phyloP scores from a whole-genome alignment of 2,888 invertebrate species.

The Ferrisia virgata region DNA sequence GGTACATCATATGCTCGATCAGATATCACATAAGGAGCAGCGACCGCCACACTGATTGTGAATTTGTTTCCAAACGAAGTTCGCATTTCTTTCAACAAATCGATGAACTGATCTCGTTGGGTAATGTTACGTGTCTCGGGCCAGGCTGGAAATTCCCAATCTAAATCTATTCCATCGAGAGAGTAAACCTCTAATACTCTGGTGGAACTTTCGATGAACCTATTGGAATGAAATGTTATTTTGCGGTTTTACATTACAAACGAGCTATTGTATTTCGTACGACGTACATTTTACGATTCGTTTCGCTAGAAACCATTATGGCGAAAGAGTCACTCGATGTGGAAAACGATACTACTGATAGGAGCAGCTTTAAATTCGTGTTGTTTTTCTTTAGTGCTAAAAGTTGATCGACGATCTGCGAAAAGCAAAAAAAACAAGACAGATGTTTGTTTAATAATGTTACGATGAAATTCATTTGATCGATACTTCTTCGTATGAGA shows the following conservation, averaged over 20 bases:
- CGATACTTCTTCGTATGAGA: neutral
- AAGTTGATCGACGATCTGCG: slow-evolving; percentile 54
- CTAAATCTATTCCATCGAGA: slow-evolving; percentile 72
- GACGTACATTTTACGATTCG: slow-evolving; percentile 52
- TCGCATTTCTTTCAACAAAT: slow-evolving; percentile 70
- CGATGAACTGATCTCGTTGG: slow-evolving; percentile 71
- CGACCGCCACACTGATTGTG: slow-evolving; percentile 73
- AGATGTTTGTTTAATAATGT: no score
- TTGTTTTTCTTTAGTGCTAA: slow-evolving; percentile 61
- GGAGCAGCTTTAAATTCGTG: slow-evolving; percentile 68
- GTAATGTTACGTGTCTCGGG: slow-evolving; percentile 53
- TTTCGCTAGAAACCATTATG: slow-evolving; percentile 69
- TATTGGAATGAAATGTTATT: no score
- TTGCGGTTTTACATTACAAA: neutral
- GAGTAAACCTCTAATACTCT: slow-evolving; percentile 57
- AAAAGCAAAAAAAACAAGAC: neutral
- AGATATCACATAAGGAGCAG: slow-evolving; percentile 72
- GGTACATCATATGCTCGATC: slow-evolving; percentile 74
- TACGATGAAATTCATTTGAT: no score
- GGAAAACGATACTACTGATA: slow-evolving; percentile 65
- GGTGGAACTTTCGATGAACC: slow-evolving; percentile 59
- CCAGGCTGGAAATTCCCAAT: slow-evolving; percentile 84
- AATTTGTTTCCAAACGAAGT: slow-evolving; percentile 61
- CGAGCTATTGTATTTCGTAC: neutral
- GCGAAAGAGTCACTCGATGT: slow-evolving; percentile 60